phyloP scores from a whole-genome alignment of 2,888 invertebrate genomes.

The Eilema depressum region DNA sequence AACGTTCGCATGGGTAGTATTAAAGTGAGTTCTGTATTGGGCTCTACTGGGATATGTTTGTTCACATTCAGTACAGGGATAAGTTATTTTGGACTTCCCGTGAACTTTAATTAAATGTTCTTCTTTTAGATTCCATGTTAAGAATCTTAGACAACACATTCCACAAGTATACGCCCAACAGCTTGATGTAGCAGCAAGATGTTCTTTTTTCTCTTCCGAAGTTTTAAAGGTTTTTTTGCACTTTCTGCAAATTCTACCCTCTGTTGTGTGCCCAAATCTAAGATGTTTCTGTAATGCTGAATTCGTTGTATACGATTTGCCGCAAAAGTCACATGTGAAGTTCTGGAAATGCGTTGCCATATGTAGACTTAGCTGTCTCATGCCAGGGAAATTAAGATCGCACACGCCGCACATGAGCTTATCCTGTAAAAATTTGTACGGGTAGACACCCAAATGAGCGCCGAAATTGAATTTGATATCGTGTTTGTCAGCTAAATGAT shows the following conservation, averaged over 20 bases:
- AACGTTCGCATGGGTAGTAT: conserved; percentile 71
- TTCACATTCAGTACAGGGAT: conserved; percentile 72
- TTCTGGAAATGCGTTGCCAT: conserved; percentile 70
- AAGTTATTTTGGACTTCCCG: conserved; percentile 58
- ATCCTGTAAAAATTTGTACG: conserved; percentile 69
- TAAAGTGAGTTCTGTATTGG: conserved; percentile 69
- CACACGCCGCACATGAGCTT: conserved; percentile 71
- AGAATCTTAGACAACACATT: conserved; percentile 68
- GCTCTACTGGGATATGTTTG: conserved; percentile 65
- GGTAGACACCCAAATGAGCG: conserved; percentile 69
- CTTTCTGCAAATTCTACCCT: conserved; percentile 67
- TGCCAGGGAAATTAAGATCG: conserved; percentile 63
- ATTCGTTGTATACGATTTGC: conserved; percentile 68
- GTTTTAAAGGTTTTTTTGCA: conserved; percentile 72
- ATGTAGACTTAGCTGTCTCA: conserved; percentile 71
- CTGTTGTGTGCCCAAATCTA: conserved; percentile 70
- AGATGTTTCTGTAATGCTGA: conserved; percentile 66
- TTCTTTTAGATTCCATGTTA: conserved; percentile 72
- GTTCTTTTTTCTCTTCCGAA: conserved; percentile 63
- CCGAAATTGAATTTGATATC: conserved; percentile 60
- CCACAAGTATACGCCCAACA: conserved; percentile 73
- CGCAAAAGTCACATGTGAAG: conserved; percentile 76
- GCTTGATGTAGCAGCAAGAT: conserved; percentile 60
- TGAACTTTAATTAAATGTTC: conserved; percentile 67
- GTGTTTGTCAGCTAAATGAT: conserved; percentile 68